A percentile compares a stretch with the other conserved stretches of the same genome.
Conservation (phyloP, 1,140 invertebrate species). For the Latrodectus geometricus region DNA sequence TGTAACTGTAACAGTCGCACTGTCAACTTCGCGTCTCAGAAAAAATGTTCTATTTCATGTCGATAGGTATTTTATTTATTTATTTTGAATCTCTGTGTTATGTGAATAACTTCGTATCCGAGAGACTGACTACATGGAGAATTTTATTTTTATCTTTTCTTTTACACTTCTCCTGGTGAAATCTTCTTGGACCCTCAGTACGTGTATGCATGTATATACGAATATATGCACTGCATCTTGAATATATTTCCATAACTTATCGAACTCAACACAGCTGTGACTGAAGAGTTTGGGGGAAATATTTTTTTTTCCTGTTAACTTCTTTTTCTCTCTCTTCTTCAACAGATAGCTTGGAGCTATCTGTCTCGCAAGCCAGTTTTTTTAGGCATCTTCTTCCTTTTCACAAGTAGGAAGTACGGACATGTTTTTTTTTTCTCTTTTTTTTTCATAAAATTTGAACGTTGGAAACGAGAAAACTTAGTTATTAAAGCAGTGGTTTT, state of each 20-base stretch:
- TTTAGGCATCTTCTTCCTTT: background rate
- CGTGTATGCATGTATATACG: conserved; percentile 41
- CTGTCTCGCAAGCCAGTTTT: conserved; percentile 13
- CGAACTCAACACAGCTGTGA: conserved; percentile 54
- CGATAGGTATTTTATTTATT: conserved; percentile 60
- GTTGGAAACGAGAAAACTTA: background rate
- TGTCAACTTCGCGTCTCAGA: conserved; percentile 44
- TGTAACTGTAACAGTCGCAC: conserved; percentile 57
- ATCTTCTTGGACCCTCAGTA: background rate
- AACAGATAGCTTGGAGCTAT: conserved; percentile 51
- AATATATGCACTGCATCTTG: conserved; percentile 55
- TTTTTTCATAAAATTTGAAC: background rate
- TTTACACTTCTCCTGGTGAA: background rate
- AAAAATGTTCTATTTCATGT: conserved; percentile 59
- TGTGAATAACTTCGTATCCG: conserved; percentile 50
- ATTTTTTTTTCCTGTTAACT: conserved; percentile 1
- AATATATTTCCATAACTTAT: conserved; percentile 61
- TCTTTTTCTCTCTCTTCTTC: conserved; percentile 5
- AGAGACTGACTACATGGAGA: conserved; percentile 46
- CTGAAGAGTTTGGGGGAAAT: conserved; percentile 38
- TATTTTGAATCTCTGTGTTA: conserved; percentile 57
- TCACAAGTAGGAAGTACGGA: background rate
- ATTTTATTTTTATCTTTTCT: conserved; percentile 28
- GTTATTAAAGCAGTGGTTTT: conserved; percentile 47
- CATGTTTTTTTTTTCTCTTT: background rate